Percentiles rank a stretch among this genome's conserved stretches.
phyloP scores from a whole-genome alignment of 2,797 vertebrate genomes.

The Staurois parvus region DNA sequence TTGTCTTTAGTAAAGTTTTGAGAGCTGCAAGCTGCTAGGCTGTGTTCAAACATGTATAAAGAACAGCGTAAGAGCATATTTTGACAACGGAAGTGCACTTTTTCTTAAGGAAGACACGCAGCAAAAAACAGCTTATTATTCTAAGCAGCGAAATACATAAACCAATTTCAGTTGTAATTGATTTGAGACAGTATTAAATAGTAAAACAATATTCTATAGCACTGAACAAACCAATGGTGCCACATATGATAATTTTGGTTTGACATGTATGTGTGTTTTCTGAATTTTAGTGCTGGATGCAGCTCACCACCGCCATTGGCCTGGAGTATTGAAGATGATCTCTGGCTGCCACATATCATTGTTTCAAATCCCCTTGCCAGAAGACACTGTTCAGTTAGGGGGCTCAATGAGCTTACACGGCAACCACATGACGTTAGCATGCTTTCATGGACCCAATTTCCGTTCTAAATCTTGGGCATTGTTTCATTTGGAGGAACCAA shows the following conservation, averaged over 20 bases:
- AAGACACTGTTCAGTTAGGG: conserved; percentile 95
- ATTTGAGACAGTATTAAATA: no score
- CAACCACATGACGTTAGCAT: conserved; percentile 98
- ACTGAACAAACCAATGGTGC: neutral
- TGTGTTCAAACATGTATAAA: neutral
- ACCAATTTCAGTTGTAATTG: neutral
- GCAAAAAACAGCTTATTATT: no score
- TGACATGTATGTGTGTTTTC: conserved; percentile 3
- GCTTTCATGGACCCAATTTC: conserved; percentile 98
- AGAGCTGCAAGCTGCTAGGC: neutral
- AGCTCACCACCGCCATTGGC: conserved; percentile 98
- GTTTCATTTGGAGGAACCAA: conserved; percentile 97
- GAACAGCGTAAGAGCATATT: no score
- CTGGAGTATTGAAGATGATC: conserved; percentile 92
- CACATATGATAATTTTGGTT: neutral
- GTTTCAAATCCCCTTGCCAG: conserved; percentile 94
- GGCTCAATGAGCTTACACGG: conserved; percentile 98
- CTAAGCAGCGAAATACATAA: no score
- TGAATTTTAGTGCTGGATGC: conserved; percentile 87
- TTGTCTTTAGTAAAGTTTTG: no score
- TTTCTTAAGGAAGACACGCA: no score
- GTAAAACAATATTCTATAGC: no score
- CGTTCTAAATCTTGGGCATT: conserved; percentile 98
- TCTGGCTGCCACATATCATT: conserved; percentile 98
- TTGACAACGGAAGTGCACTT: no score